Base-by-base conservation (phyloP, 2,797 vertebrate genomes). In the Platalea minor region DNA sequence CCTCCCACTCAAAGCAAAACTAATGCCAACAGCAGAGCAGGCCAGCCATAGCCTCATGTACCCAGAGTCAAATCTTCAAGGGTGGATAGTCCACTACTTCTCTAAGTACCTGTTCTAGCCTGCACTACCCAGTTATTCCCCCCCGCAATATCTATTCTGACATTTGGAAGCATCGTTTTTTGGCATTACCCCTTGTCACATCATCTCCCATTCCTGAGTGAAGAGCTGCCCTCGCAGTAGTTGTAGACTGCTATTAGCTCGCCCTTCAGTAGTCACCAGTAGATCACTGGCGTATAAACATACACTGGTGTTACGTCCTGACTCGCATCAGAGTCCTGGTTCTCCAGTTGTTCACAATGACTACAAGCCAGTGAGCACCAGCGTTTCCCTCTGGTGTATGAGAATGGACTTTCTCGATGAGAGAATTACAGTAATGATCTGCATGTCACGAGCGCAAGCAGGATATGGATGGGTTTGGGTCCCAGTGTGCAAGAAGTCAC, bases 221-320 rank as follows among this genome's bases (percentile, higher is more conserved):
- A 72, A 17, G 25, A 74, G 13, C 17, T 15, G 29, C 19, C n/a
- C 85, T n/a, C 37, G 39, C 15, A 43, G 67, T 39, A 54, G 41
- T 11, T 63, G 39, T 35, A 63, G 31, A 21, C 31, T 37, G 24
- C 23, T 68, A 10, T 31, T 7, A 45, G 41, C 26, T 37, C 39
- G 33, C 29, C 48, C 65, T 61, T 39, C 60, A n/a, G 53, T 26
- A 74, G 26, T 4, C 21, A 14, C 43, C 75, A 39, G 45, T 33
- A 57, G 48, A 41, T 17, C 37, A 14, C 70, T 33, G 29, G 51
- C 20, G 2, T 41, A 21, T 33, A 39, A 80, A 28, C 9, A 21
- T 3, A 11, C 5, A 0, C 11, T 7, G 13, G 33, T 51, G 10
- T 11, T 28, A 43, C 2, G 0, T 23, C 46, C n/a, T 26, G 46